These are phyloP conservation scores for Colinus virginianus DNA, from an alignment of 2,113 vertebrate genomes.

Conservation along the genomic window DNA sequence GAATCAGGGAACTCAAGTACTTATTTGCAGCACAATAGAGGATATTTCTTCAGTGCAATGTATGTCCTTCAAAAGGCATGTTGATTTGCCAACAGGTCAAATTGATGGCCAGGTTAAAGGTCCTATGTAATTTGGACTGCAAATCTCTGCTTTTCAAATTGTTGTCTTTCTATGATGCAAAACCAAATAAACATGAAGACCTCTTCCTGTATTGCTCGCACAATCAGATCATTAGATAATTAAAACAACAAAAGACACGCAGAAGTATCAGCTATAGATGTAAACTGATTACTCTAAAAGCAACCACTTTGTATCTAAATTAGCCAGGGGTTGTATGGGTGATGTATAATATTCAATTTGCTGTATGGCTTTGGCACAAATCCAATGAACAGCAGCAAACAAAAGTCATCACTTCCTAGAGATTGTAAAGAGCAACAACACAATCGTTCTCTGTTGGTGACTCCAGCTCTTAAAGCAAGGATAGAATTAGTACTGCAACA, in stretches of 20 bases:
- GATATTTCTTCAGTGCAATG: not conserved
- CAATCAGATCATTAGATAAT: constrained; percentile 64
- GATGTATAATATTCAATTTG: constrained; percentile 54
- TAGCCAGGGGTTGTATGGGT: constrained; percentile 8
- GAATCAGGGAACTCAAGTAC: not conserved
- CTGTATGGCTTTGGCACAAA: constrained; percentile 44
- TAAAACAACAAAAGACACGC: constrained; percentile 53
- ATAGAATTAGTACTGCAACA: not conserved
- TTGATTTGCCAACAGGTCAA: not conserved
- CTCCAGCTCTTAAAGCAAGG: not conserved
- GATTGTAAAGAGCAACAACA: not conserved
- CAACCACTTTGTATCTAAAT: constrained; percentile 54
- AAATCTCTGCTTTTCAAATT: constrained; percentile 28
- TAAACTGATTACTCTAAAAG: constrained; percentile 64
- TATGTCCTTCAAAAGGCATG: not conserved
- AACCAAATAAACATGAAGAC: constrained; percentile 12
- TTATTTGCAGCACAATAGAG: not conserved
- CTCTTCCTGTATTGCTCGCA: constrained; percentile 11
- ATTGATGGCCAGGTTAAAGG: not conserved
- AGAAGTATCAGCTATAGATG: constrained; percentile 42
- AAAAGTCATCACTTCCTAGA: constrained; percentile 17
- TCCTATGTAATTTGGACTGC: not conserved
- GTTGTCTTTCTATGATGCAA: not conserved
- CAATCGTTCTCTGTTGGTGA: not conserved
- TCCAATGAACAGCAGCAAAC: constrained; percentile 32